These are phyloP conservation scores for Podilymbus podiceps DNA, from an alignment of 2,113 vertebrate species.

Conservation along the genomic window DNA sequence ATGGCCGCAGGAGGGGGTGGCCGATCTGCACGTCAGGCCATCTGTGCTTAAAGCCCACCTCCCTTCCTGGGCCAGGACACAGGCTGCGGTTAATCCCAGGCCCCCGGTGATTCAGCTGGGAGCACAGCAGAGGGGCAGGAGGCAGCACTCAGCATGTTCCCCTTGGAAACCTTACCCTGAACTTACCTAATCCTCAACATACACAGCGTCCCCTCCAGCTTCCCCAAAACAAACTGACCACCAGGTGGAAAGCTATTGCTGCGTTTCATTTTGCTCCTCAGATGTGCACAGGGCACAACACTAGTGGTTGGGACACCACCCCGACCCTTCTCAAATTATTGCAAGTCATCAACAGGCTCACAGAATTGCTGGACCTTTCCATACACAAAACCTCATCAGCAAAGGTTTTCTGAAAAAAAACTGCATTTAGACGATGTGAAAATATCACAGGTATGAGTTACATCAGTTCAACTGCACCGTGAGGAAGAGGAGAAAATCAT, in stretches of 20 bases:
- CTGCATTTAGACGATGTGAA: background rate
- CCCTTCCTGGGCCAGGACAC: background rate
- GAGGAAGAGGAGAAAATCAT: background rate
- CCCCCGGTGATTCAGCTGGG: background rate
- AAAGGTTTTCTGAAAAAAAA: background rate
- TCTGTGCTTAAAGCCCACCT: background rate
- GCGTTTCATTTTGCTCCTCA: background rate
- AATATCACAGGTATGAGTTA: no score
- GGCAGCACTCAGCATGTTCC: background rate
- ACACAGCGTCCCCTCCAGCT: background rate
- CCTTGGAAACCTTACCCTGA: background rate
- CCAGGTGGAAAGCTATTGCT: background rate
- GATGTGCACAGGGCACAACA: background rate
- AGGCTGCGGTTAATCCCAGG: background rate
- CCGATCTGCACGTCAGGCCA: background rate
- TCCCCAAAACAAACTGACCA: background rate
- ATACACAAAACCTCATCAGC: background rate
- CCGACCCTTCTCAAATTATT: background rate
- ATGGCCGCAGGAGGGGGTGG: accelerated
- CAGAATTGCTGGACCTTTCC: accelerated
- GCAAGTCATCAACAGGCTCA: background rate
- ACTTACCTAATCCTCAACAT: background rate
- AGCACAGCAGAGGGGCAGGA: background rate
- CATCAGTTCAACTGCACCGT: no score
- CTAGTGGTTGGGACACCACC: background rate